These are phyloP conservation scores for Drosophila melanogaster DNA, from an alignment of 1,140 invertebrate genomes.

Conservation along the genomic window DNA sequence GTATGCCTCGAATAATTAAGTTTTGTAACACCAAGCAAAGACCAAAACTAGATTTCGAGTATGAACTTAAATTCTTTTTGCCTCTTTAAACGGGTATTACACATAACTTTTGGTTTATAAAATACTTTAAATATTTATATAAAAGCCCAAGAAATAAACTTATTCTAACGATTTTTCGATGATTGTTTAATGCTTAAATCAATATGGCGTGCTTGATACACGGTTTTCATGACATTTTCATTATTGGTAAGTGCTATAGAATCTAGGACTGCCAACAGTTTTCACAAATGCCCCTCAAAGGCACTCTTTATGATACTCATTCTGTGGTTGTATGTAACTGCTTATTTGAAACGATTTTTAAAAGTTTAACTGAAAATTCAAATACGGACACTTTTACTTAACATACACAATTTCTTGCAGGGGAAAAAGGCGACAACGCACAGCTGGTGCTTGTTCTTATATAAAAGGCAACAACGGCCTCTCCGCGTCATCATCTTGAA, in stretches of 20 bases:
- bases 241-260: neutral
- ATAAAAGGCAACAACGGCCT: conserved; percentile 67
- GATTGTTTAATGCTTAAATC: no score
- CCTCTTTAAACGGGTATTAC: no score
- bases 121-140: no score
- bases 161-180: no score
- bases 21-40: no score
- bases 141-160: no score
- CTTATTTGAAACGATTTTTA: conserved; percentile 47
- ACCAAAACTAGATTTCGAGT: no score
- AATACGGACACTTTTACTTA: conserved; percentile 9
- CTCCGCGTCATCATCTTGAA: conserved; percentile 45
- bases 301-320: neutral
- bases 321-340: conserved; percentile 33
- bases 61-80: no score
- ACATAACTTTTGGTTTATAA: no score
- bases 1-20: no score
- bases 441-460: conserved; percentile 65
- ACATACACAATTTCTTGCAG: conserved; percentile 53
- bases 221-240: neutral
- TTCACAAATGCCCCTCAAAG: neutral
- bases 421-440: conserved; percentile 69
- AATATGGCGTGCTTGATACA: neutral
- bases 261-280: neutral
- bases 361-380: conserved; percentile 6